phyloP scores from a whole-genome alignment of 2,888 invertebrate genomes.

The Ischnura elegans region DNA sequence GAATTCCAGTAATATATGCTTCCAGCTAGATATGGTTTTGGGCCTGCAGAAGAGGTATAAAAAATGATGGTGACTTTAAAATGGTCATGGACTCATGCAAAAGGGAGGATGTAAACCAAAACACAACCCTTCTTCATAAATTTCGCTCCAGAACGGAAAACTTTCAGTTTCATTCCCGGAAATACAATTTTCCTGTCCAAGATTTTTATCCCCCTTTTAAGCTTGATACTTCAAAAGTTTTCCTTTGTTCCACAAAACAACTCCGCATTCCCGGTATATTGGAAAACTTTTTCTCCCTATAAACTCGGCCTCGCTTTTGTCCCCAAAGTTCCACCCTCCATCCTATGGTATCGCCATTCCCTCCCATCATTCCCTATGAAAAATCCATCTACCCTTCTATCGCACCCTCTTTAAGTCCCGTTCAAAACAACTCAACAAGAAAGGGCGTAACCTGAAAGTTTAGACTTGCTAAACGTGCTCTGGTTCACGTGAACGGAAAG shows the following conservation, averaged over 20 bases:
- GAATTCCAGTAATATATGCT: too few relatives aligned
- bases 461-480: too few relatives aligned
- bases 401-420: neutral
- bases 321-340: neutral
- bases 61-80: neutral
- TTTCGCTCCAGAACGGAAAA: neutral
- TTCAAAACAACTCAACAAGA: too few relatives aligned
- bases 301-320: neutral
- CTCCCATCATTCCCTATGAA: neutral
- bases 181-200: neutral
- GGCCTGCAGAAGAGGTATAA: too few relatives aligned
- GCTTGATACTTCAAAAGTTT: neutral
- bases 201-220: neutral
- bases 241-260: neutral
- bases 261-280: constrained; percentile 5
- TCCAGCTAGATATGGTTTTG: too few relatives aligned
- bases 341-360: neutral
- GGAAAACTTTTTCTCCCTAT: neutral
- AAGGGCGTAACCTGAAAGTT: too few relatives aligned
- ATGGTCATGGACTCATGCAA: neutral
- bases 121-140: neutral
- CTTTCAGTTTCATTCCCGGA: neutral
- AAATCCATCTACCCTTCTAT: neutral
- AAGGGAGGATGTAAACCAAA: neutral
- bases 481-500: too few relatives aligned